These are phyloP conservation scores for Pteropus rufus DNA, from an alignment of 2,797 vertebrate species.

Conservation along the genomic window DNA sequence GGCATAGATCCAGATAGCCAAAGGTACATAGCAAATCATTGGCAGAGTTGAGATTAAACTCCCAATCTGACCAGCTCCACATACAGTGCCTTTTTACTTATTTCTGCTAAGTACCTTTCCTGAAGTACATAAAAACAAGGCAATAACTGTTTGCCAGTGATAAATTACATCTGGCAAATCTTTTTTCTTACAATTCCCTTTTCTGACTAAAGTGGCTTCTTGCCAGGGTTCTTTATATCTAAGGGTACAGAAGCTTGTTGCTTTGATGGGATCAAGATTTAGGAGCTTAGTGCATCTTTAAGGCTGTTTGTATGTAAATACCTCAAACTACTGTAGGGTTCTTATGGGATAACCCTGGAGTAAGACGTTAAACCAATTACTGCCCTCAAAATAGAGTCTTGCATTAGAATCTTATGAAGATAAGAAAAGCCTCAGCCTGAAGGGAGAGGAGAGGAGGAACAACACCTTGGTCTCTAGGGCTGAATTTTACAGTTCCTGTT, in stretches of 20 bases:
- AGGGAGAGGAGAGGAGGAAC: not conserved
- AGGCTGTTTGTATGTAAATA: conserved; percentile 56
- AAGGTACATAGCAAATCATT: not conserved
- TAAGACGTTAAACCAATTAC: conserved; percentile 64
- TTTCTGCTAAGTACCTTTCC: not conserved
- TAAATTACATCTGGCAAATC: not conserved
- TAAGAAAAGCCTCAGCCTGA: not conserved
- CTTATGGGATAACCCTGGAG: conserved; percentile 72
- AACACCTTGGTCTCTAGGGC: not conserved
- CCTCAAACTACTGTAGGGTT: not conserved
- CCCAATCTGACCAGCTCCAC: not conserved
- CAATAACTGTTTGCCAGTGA: not conserved
- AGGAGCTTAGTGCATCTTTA: conserved; percentile 56
- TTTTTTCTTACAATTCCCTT: not conserved
- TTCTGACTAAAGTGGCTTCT: conserved; percentile 17
- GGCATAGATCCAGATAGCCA: not conserved
- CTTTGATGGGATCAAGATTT: conserved; percentile 71
- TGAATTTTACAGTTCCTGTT: not conserved
- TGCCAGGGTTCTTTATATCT: conserved; percentile 21
- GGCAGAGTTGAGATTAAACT: not conserved
- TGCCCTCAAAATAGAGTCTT: conserved; percentile 41
- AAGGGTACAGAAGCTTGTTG: conserved; percentile 54
- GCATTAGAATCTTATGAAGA: conserved; percentile 28
- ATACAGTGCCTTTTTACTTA: not conserved
- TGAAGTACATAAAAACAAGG: conserved; percentile 25